Evolutionary conservation across 2,888 invertebrate genomes (phyloP).

Genomic region (Ichneumoninae sp.): DNA sequence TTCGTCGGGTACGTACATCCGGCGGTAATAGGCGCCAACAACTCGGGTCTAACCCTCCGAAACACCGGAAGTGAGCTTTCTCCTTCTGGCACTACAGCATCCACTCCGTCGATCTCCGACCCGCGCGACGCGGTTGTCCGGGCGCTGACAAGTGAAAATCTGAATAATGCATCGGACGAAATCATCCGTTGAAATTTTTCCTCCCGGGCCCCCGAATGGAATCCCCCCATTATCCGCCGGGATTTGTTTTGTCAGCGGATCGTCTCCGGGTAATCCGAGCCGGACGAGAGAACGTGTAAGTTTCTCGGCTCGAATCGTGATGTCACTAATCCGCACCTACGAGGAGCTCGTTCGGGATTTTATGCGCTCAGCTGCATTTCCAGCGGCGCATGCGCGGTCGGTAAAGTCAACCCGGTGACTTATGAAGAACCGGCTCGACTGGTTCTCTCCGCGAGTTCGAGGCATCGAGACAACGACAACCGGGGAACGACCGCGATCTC

Average conservation of each 20-base stretch:
- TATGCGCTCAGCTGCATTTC: constrained; percentile 47
- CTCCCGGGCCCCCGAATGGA: background rate
- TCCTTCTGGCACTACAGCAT: background rate
- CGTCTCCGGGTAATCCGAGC: constrained; percentile 1
- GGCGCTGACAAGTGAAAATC: background rate
- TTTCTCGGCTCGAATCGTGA: constrained; percentile 33
- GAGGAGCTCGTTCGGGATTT: constrained; percentile 36
- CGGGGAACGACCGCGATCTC: constrained; percentile 47
- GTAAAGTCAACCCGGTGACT: constrained; percentile 52
- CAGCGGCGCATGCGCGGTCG: constrained; percentile 23
- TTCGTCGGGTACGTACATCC: constrained; percentile 35
- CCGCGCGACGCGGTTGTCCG: background rate
- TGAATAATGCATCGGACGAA: background rate
- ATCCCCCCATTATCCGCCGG: background rate
- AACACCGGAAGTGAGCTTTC: constrained; percentile 47
- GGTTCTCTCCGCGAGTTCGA: constrained; percentile 47
- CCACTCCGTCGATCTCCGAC: background rate
- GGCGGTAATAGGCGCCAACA: constrained; percentile 36
- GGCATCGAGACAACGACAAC: constrained; percentile 40
- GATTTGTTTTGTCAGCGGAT: constrained; percentile 15
- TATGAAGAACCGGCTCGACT: constrained; percentile 68
- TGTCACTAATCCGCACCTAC: constrained; percentile 7
- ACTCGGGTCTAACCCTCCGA: constrained; percentile 5
- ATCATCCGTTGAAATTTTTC: background rate
- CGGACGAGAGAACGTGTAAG: background rate